These are phyloP conservation scores for Campylorhamphus procurvoides DNA, from an alignment of 2,113 vertebrate species.

Conservation along the genomic window DNA sequence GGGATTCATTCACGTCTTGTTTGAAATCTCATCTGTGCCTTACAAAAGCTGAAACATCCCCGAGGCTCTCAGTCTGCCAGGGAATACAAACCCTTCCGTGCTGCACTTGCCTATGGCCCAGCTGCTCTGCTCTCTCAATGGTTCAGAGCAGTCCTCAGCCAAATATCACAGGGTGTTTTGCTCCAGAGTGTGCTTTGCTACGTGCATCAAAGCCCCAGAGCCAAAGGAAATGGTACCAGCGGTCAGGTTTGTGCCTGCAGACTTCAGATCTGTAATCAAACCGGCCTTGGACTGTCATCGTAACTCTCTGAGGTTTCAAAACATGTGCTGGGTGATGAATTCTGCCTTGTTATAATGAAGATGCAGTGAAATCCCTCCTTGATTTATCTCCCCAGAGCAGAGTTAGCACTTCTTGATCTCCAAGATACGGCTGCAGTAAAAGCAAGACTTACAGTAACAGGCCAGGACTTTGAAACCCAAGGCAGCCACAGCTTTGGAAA, in stretches of 20 bases:
- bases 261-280: background rate
- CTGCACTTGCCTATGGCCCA: slow-evolving; percentile 14
- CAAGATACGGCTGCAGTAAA: background rate
- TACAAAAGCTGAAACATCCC: slow-evolving; percentile 15
- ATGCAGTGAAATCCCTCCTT: background rate
- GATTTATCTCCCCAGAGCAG: background rate
- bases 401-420: background rate
- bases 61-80: background rate
- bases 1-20: background rate
- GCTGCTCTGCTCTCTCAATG: slow-evolving; percentile 4
- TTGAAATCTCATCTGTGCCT: slow-evolving; percentile 49
- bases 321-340: background rate
- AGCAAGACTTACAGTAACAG: background rate
- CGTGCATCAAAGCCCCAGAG: background rate
- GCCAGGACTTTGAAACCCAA: background rate
- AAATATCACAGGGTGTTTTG: background rate
- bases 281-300: background rate
- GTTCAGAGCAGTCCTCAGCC: background rate
- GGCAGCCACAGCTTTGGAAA: background rate
- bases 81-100: background rate
- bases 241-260: background rate
- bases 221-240: background rate
- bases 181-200: background rate
- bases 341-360: background rate
- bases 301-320: slow-evolving; percentile 18